Conservation (phyloP, 2,797 vertebrate species). For the Enteromius radiatus region DNA sequence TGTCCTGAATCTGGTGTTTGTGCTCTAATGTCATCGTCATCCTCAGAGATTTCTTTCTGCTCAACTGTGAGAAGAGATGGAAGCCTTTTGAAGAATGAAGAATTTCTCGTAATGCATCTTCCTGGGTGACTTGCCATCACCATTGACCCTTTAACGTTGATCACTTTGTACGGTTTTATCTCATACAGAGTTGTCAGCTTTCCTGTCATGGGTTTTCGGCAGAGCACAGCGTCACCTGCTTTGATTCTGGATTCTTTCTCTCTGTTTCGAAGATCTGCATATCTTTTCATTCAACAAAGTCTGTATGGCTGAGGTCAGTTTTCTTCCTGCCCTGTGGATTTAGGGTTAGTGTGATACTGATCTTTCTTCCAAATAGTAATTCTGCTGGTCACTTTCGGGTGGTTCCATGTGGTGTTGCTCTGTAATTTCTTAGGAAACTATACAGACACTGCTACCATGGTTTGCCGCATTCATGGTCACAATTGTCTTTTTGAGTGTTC, state of each 20-base stretch:
- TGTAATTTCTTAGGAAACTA: conserved; percentile 42
- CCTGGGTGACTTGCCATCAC: neutral
- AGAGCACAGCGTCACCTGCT: conserved; percentile 1
- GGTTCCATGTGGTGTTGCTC: conserved; percentile 50
- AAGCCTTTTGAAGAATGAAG: neutral
- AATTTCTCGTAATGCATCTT: neutral
- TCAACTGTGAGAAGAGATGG: too few species aligned
- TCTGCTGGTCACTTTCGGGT: conserved; percentile 42
- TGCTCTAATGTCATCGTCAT: neutral
- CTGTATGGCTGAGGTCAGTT: neutral
- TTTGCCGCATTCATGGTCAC: neutral
- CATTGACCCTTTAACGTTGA: conserved; percentile 36
- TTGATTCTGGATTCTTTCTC: neutral
- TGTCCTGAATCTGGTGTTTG: too few species aligned
- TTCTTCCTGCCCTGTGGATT: neutral
- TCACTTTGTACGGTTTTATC: conserved; percentile 16
- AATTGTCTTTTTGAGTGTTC: conserved; percentile 34
- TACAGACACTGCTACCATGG: conserved; percentile 52
- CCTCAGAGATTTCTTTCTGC: neutral
- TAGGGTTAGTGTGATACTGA: neutral
- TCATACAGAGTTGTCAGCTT: conserved; percentile 47
- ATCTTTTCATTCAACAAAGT: conserved; percentile 35
- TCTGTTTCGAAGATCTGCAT: neutral
- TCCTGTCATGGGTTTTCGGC: neutral
- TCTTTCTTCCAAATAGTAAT: conserved; percentile 7